Evolutionary conservation across 2,113 vertebrate genomes (phyloP).

Genomic region (Cheirogaleus medius): DNA sequence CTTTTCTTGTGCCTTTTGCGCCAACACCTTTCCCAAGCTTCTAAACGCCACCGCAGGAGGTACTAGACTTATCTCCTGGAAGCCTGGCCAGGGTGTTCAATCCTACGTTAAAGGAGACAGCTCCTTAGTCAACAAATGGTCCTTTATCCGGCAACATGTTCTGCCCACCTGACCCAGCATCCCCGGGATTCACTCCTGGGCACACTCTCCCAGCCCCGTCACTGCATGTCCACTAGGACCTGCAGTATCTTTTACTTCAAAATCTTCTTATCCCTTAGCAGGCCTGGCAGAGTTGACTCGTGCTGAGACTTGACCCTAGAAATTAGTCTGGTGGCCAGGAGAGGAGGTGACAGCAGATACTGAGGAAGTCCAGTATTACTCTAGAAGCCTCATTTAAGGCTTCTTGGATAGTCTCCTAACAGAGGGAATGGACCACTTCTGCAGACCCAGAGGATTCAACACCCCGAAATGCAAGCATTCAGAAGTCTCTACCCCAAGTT

Average conservation of each 20-base stretch:
- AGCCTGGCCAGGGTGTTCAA: not conserved
- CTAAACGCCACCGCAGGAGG: too few species aligned
- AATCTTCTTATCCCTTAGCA: not conserved
- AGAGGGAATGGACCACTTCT: not conserved
- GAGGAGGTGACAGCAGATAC: not conserved
- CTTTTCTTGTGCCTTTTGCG: not conserved
- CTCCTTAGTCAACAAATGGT: not conserved
- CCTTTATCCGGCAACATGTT: not conserved
- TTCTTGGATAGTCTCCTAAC: not conserved
- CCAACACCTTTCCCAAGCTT: not conserved
- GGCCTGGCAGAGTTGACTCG: not conserved
- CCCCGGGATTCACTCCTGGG: not conserved
- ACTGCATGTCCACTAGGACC: not conserved
- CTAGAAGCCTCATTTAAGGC: not conserved
- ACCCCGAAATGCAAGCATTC: too few species aligned
- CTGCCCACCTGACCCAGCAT: not conserved
- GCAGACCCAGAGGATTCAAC: not conserved
- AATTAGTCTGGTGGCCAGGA: not conserved
- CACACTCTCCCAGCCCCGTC: not conserved
- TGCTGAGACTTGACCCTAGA: not conserved
- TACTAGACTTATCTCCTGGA: not conserved
- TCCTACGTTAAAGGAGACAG: not conserved
- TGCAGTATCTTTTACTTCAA: not conserved
- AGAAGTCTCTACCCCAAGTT: not conserved
- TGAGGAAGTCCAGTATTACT: not conserved